Evolutionary conservation across 2,888 invertebrate species (phyloP).

Genomic region (Andrena bucephala): DNA sequence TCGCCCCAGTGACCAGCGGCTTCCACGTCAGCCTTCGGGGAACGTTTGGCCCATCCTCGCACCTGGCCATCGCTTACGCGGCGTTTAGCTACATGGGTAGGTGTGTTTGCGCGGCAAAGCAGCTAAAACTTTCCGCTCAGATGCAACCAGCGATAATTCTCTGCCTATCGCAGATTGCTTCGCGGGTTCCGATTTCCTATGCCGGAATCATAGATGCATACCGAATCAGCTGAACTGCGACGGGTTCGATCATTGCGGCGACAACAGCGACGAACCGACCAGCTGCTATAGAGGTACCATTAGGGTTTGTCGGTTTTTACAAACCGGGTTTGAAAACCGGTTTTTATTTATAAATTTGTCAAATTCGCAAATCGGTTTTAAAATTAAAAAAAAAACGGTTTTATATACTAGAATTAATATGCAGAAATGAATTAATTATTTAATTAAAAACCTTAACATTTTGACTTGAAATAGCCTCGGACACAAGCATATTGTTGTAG

Average conservation of each 20-base stretch:
- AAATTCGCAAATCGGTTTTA: no score
- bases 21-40: constrained; percentile 90
- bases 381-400: no score
- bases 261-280: constrained; percentile 89
- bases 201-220: constrained; percentile 90
- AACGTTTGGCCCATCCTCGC: constrained; percentile 88
- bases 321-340: no score
- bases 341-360: no score
- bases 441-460: no score
- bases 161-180: constrained; percentile 87
- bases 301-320: no score
- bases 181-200: constrained; percentile 89
- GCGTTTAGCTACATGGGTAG: constrained; percentile 90
- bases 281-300: constrained; percentile 86
- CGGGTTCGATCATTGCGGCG: constrained; percentile 92
- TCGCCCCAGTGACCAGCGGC: constrained; percentile 88
- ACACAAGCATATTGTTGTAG: no score
- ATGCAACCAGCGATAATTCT: neutral
- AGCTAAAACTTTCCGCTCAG: neutral
- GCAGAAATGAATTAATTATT: no score
- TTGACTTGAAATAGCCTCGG: no score
- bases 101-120: constrained; percentile 52
- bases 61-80: constrained; percentile 89
- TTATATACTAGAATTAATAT: no score
- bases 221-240: constrained; percentile 89